Evolutionary conservation across 2,797 vertebrate genomes (phyloP).

Genomic region (Muscicapa comitata): DNA sequence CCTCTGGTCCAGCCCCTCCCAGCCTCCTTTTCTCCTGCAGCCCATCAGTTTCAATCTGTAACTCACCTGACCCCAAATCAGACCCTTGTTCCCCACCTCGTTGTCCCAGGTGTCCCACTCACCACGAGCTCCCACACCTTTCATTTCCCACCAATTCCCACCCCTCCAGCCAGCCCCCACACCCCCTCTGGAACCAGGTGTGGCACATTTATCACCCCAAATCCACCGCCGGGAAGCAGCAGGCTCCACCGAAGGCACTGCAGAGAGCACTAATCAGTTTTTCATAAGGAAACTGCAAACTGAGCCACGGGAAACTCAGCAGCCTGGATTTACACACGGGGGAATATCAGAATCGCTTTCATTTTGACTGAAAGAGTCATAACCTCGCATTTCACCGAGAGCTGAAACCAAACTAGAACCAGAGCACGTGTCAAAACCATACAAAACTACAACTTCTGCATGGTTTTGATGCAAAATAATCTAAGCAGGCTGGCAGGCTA

Average conservation of each 20-base stretch:
- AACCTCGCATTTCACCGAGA: constrained; percentile 35
- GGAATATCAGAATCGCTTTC: constrained; percentile 44
- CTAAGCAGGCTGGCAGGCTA: constrained; percentile 59
- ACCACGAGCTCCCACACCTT: background rate
- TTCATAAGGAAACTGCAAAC: constrained; percentile 20
- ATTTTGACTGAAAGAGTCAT: constrained; percentile 53
- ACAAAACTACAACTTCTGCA: constrained; percentile 20
- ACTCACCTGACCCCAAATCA: background rate
- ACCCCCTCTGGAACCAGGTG: background rate
- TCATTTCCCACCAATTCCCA: background rate
- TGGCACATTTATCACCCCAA: background rate
- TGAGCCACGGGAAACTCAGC: constrained; percentile 33
- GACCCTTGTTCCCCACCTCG: background rate
- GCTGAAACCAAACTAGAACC: constrained; percentile 53
- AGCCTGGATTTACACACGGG: constrained; percentile 57
- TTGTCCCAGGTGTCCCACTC: background rate
- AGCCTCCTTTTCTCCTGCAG: background rate
- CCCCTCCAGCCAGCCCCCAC: background rate
- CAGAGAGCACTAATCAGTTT: background rate
- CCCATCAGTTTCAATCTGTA: background rate
- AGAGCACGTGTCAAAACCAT: constrained; percentile 56
- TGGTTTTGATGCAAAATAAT: constrained; percentile 61
- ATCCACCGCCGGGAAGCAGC: rapidly evolving
- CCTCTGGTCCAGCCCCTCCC: rapidly evolving
- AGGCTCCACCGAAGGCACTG: background rate